Conservation (phyloP, 2,888 invertebrate species). For the Charanyca ferruginea region DNA sequence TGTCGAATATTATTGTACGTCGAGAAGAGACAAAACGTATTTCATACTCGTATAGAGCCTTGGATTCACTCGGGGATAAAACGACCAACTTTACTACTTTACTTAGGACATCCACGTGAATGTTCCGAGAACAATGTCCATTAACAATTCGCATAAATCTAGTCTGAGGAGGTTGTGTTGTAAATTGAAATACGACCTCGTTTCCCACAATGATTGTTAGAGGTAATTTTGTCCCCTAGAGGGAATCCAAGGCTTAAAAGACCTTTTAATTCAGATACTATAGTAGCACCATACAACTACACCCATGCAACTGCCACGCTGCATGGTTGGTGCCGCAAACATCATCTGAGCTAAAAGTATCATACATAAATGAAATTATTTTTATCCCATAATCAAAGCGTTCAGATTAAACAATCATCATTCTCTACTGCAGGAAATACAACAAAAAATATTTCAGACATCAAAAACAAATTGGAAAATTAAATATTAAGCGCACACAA, state of each 20-base stretch:
- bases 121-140: too few relatives aligned
- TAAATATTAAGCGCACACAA: background rate
- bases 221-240: too few relatives aligned
- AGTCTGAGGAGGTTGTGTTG: too few relatives aligned
- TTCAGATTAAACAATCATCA: background rate
- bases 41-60: background rate
- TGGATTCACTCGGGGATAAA: too few relatives aligned
- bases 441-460: slow-evolving; percentile 13
- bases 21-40: slow-evolving; percentile 9
- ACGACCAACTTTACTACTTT: too few relatives aligned
- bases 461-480: background rate
- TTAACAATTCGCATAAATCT: too few relatives aligned
- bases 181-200: too few relatives aligned
- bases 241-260: too few relatives aligned
- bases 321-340: background rate
- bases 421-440: background rate
- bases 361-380: slow-evolving; percentile 5
- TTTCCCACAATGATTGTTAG: too few relatives aligned
- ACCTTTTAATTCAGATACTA: background rate
- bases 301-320: background rate
- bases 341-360: background rate
- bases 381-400: slow-evolving; percentile 13
- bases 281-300: background rate
- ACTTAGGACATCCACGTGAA: too few relatives aligned
- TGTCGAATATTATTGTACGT: slow-evolving; percentile 17